phyloP scores from a whole-genome alignment of 2,113 vertebrate species.

The Pterocles orientalis region DNA sequence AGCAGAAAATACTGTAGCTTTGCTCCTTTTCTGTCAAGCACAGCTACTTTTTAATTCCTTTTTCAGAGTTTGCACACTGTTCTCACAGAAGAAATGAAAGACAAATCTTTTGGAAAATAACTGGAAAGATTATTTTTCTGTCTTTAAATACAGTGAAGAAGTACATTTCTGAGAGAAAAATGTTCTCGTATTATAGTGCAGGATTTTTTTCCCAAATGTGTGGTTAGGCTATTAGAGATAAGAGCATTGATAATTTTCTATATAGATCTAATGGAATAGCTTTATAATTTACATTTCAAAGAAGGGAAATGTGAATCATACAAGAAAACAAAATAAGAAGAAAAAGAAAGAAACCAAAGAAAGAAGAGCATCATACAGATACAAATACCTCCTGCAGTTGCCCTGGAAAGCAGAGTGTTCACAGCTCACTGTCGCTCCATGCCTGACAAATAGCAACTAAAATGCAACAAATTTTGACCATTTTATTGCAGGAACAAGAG shows the following conservation, averaged over 20 bases:
- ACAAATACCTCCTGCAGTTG: background rate
- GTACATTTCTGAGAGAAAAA: background rate
- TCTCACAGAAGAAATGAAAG: background rate
- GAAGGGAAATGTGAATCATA: background rate
- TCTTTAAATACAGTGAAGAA: background rate
- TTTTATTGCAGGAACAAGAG: background rate
- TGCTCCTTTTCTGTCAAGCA: background rate
- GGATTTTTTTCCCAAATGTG: background rate
- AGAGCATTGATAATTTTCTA: background rate
- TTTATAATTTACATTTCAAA: conserved; percentile 49
- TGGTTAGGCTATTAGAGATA: conserved; percentile 5
- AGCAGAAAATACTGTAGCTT: background rate
- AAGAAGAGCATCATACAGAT: background rate
- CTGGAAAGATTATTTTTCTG: background rate
- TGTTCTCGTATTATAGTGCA: background rate
- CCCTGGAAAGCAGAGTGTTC: background rate
- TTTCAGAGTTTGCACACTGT: background rate
- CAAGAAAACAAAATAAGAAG: background rate
- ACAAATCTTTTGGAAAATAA: background rate
- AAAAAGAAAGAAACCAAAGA: background rate
- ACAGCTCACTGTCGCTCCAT: background rate
- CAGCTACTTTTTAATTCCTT: background rate
- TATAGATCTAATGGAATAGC: background rate
- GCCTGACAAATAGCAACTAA: background rate
- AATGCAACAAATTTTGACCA: background rate